Evolutionary conservation across 2,113 vertebrate genomes (phyloP), one percentile per base, ranked within the genome.

Genomic region (Ammodytes marinus): DNA sequence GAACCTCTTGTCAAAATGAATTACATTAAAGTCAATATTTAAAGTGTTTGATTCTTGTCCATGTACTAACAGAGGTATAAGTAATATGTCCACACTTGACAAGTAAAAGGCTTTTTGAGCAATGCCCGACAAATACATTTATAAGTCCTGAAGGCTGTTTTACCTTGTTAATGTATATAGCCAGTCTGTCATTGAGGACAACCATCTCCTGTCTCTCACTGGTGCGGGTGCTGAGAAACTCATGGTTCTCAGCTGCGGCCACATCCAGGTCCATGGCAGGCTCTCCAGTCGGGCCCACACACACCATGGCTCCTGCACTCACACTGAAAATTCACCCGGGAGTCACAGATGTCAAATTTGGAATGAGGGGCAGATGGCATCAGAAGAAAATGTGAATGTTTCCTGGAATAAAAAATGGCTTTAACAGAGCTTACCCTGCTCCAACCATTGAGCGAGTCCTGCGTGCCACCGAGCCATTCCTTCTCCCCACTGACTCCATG

Each of bases 181-280:
- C 95, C 90, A 96, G 86, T 46, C 94, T 89, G 80, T 95, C 95
- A 13, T 96, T 94, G 52, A 96, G 90, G 45, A 94, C 68, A 2
- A 95, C 9, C 90, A 95, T 80, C 53, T 94, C 87, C 74, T 93
- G 83, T 12, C 90, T 93, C 80, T 96, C 92, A 42, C 49, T 86
- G n/a, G 66, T 94, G 13, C 95, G 81, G 1, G 78, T 92, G 84
- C 17, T 88, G 47, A 92, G 89, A 86, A 95, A 95, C 71, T 93
- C 90, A 71, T 95, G 84, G 82, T 95, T 96, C 84, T 92, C 89
- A 14, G 90, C 91, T 53, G 93, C 71, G 60, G 94, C 95, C 9
- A 80, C 88, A 10, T 95, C 93, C 75, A 95, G 90, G 81, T 94
- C 91, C 0, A 92, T 81, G 13, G 82, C 57, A 9, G 79, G 43